Evolutionary conservation across 2,797 vertebrate species (phyloP).

Genomic region (Hipposideros larvatus): DNA sequence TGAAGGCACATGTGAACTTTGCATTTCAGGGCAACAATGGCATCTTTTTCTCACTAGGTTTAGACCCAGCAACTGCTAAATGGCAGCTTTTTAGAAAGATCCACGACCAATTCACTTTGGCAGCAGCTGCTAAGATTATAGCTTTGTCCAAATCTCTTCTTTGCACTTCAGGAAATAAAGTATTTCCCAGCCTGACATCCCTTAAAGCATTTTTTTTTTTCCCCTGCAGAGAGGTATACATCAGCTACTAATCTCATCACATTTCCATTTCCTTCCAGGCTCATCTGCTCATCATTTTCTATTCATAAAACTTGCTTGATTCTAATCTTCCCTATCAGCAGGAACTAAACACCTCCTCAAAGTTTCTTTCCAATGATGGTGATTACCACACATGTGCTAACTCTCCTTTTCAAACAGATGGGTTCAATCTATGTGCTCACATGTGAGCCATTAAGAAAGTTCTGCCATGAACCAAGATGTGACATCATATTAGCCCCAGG

Average conservation of each 20-base stretch:
- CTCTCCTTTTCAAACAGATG: slow-evolving; percentile 70
- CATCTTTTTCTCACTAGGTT: neutral
- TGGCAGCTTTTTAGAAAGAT: slow-evolving; percentile 33
- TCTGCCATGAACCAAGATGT: slow-evolving; percentile 61
- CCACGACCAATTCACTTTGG: slow-evolving; percentile 51
- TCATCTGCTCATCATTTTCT: slow-evolving; percentile 81
- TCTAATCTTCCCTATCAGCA: slow-evolving; percentile 83
- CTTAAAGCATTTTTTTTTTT: neutral
- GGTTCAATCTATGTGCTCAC: slow-evolving; percentile 69
- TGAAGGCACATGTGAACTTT: neutral
- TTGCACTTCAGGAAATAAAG: slow-evolving; percentile 78
- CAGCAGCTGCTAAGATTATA: slow-evolving; percentile 13
- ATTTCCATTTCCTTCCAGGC: slow-evolving; percentile 79
- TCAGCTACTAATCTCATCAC: slow-evolving; percentile 76
- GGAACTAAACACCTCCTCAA: slow-evolving; percentile 84
- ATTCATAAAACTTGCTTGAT: slow-evolving; percentile 82
- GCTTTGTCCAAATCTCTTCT: slow-evolving; percentile 65
- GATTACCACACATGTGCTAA: slow-evolving; percentile 58
- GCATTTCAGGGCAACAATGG: neutral
- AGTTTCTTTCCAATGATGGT: slow-evolving; percentile 76
- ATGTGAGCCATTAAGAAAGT: slow-evolving; percentile 61
- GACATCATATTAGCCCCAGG: slow-evolving; percentile 58
- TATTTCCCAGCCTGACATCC: slow-evolving; percentile 73
- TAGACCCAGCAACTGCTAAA: neutral
- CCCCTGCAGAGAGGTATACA: slow-evolving; percentile 68